These are phyloP conservation scores for Tragelaphus scriptus DNA, from an alignment of 2,113 vertebrate genomes.

Conservation along the genomic window DNA sequence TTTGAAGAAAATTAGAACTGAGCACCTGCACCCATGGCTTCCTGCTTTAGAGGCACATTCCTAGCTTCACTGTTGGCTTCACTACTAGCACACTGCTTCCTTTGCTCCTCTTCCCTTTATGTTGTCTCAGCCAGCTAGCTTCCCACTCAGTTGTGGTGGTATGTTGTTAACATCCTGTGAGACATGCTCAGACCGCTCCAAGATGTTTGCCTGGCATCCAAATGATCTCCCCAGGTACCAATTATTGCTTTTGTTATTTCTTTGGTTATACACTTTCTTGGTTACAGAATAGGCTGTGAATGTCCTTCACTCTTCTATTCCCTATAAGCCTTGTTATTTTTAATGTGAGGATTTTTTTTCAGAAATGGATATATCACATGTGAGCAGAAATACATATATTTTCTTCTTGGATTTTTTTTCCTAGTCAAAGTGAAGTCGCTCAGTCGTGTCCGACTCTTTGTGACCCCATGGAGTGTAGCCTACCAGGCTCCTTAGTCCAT, in stretches of 20 bases:
- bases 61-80: background rate
- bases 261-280: background rate
- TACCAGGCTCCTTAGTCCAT: background rate
- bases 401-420: background rate
- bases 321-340: background rate
- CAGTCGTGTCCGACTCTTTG: background rate
- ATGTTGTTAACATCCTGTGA: background rate
- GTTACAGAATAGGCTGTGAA: background rate
- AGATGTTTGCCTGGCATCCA: background rate
- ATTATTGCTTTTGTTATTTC: constrained; percentile 17
- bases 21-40: background rate
- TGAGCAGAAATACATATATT: background rate
- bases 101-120: background rate
- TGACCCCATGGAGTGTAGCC: background rate
- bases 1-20: constrained; percentile 22
- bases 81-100: background rate
- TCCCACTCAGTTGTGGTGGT: background rate
- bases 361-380: background rate
- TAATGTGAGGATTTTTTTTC: background rate
- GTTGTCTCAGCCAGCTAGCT: background rate
- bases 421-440: background rate
- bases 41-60: background rate
- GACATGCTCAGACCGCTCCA: background rate
- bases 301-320: background rate
- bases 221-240: background rate